A percentile compares a stretch with the other conserved stretches of the same genome.
phyloP scores from a whole-genome alignment of 2,797 vertebrate species.

The Tolypeutes matacus region DNA sequence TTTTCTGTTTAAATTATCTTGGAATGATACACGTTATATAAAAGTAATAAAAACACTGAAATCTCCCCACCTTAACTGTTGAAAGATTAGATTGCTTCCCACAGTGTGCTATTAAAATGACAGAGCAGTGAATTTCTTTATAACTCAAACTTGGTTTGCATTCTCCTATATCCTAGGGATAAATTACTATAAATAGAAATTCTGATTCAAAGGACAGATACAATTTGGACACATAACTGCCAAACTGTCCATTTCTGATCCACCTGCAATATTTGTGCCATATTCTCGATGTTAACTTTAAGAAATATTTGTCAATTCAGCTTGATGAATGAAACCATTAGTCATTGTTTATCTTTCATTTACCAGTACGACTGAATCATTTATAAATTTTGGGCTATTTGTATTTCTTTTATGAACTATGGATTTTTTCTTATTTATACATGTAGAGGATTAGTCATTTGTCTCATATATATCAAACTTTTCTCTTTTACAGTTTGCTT shows the following conservation, averaged over 20 bases:
- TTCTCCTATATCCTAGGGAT: background rate
- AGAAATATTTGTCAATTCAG: conserved; percentile 11
- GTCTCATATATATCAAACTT: background rate
- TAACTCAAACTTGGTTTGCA: background rate
- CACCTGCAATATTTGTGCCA: background rate
- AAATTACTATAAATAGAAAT: conserved; percentile 28
- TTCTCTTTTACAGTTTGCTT: background rate
- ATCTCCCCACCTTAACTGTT: background rate
- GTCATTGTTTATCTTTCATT: background rate
- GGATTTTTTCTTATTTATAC: background rate
- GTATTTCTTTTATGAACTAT: conserved; percentile 7
- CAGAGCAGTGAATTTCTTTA: background rate
- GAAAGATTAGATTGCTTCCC: conserved; percentile 21
- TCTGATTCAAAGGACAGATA: conserved; percentile 11
- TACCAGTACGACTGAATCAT: background rate
- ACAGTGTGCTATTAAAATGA: background rate
- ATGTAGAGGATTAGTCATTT: conserved; percentile 22
- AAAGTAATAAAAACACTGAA: conserved; percentile 31
- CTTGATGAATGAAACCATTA: background rate
- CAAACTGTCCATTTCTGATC: background rate
- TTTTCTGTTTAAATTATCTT: conserved; percentile 39
- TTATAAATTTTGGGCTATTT: background rate
- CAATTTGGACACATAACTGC: background rate
- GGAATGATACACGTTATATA: conserved; percentile 25
- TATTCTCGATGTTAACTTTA: background rate